Percentiles rank a stretch among this genome's conserved stretches.
phyloP scores from a whole-genome alignment of 2,888 invertebrate species.

The Abrostola triplasia region DNA sequence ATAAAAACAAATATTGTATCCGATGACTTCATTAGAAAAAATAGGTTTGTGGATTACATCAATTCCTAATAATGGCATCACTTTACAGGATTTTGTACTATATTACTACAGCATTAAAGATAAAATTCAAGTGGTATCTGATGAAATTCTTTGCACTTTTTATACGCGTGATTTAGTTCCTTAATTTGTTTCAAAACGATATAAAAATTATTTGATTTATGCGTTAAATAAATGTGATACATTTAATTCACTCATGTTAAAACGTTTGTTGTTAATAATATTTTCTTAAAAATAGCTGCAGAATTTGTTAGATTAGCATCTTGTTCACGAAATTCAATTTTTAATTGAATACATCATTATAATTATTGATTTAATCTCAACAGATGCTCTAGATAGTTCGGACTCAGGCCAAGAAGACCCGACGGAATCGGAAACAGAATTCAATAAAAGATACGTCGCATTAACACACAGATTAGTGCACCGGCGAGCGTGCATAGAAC shows the following conservation, averaged over 20 bases:
- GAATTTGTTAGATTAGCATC: too few species aligned
- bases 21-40: slow-evolving; percentile 38
- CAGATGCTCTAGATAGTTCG: slow-evolving; percentile 71
- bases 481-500: slow-evolving; percentile 95
- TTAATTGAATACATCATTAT: neutral
- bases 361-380: neutral
- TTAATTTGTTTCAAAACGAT: neutral
- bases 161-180: neutral
- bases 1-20: slow-evolving; percentile 34
- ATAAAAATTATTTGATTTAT: neutral
- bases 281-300: too few species aligned
- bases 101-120: neutral
- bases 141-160: neutral
- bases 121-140: neutral
- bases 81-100: slow-evolving; percentile 10
- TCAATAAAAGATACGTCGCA: slow-evolving; percentile 95
- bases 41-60: slow-evolving; percentile 37
- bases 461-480: slow-evolving; percentile 96
- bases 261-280: too few species aligned
- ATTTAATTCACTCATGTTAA: neutral
- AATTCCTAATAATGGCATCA: neutral
- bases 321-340: neutral
- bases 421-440: slow-evolving; percentile 95
- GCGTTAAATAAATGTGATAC: neutral
- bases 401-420: slow-evolving; percentile 78